Conservation (phyloP, 1,140 invertebrate genomes). For the Polyergus mexicanus region DNA sequence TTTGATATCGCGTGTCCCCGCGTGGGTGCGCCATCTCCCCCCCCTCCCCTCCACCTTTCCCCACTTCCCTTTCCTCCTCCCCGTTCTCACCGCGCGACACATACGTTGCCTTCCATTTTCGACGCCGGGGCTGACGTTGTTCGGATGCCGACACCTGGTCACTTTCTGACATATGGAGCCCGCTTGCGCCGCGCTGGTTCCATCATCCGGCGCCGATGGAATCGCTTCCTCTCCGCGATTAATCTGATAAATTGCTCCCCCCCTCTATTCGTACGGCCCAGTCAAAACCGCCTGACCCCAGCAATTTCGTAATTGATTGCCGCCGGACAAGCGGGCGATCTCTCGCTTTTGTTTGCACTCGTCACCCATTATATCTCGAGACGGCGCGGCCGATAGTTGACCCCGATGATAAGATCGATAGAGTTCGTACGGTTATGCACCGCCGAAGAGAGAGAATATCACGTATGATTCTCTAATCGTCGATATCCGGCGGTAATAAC, state of each 20-base stretch:
- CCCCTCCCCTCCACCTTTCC: neutral
- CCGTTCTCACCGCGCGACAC: neutral
- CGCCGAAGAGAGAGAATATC: neutral
- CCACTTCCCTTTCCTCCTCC: neutral
- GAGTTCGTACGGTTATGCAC: neutral
- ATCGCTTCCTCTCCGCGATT: conserved; percentile 79
- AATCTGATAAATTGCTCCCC: conserved; percentile 80
- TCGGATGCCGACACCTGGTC: conserved; percentile 79
- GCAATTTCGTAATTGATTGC: conserved; percentile 81
- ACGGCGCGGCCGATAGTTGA: conserved; percentile 34
- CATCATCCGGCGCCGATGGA: conserved; percentile 64
- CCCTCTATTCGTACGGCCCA: conserved; percentile 1
- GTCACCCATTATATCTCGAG: conserved; percentile 27
- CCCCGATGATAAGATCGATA: conserved; percentile 47
- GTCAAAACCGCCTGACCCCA: conserved; percentile 69
- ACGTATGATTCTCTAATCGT: neutral
- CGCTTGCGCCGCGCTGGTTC: conserved; percentile 29
- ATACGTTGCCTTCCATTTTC: conserved; percentile 6
- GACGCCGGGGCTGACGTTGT: conserved; percentile 26
- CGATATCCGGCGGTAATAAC: neutral
- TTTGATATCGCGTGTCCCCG: conserved; percentile 75
- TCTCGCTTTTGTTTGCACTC: conserved; percentile 56
- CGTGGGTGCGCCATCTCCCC: conserved; percentile 54
- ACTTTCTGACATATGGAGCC: conserved; percentile 79
- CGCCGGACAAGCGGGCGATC: conserved; percentile 38